Evolutionary conservation across 2,888 invertebrate genomes (phyloP).

Genomic region (Amblyjoppa fuscipennis): DNA sequence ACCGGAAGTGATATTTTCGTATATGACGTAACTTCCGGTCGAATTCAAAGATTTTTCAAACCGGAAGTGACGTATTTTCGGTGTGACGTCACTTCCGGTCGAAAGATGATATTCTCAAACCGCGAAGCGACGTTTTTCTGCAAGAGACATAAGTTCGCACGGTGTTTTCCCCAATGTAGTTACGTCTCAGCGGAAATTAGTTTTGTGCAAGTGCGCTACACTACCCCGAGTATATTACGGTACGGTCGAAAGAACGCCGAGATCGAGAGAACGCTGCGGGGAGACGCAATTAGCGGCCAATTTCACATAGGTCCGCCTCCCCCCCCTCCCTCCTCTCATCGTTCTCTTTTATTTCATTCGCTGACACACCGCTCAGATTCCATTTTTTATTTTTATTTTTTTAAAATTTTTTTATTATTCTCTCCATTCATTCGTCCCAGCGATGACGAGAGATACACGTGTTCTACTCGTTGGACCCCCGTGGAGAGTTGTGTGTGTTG

Average conservation of each 20-base stretch:
- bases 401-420: constrained; percentile 1
- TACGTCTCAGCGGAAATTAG: too few relatives aligned
- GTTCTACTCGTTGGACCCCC: constrained; percentile 64
- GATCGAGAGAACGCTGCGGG: constrained; percentile 67
- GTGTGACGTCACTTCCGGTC: too few relatives aligned
- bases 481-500: constrained; percentile 45
- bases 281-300: constrained; percentile 78
- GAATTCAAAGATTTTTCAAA: too few relatives aligned
- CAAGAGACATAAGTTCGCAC: too few relatives aligned
- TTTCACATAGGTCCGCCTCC: constrained; percentile 68
- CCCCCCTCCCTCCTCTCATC: constrained; percentile 21
- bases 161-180: too few relatives aligned
- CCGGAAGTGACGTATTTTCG: too few relatives aligned
- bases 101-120: too few relatives aligned
- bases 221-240: too few relatives aligned
- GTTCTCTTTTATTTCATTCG: constrained; percentile 32
- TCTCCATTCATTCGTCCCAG: constrained; percentile 63
- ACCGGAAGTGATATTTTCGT: too few relatives aligned
- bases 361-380: constrained; percentile 25
- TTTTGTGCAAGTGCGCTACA: too few relatives aligned
- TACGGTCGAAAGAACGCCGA: constrained; percentile 47
- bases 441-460: constrained; percentile 68
- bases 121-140: too few relatives aligned
- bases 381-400: constrained; percentile 30
- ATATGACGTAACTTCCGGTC: too few relatives aligned